Evolutionary conservation across 2,888 invertebrate genomes (phyloP).

Genomic region (Atherix ibis): DNA sequence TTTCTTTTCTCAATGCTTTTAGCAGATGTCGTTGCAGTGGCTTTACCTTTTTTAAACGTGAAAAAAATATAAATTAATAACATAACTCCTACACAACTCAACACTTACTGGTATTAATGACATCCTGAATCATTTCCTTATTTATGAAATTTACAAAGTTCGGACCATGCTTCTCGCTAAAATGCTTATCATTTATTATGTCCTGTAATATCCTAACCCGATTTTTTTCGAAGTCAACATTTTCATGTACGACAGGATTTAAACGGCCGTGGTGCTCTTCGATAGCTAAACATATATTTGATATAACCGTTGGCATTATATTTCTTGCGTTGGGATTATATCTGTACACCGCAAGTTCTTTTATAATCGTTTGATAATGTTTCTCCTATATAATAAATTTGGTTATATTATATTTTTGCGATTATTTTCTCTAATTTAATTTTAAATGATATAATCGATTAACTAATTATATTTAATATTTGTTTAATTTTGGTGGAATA

Average conservation of each 20-base stretch:
- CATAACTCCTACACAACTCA: too few relatives aligned
- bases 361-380: slow-evolving; percentile 39
- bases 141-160: slow-evolving; percentile 38
- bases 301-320: slow-evolving; percentile 34
- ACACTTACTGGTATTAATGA: too few relatives aligned
- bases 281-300: slow-evolving; percentile 46
- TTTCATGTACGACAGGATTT: slow-evolving; percentile 47
- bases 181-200: slow-evolving; percentile 51
- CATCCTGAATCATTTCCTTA: slow-evolving; percentile 25
- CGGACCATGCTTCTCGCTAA: slow-evolving; percentile 39
- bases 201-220: slow-evolving; percentile 44
- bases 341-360: slow-evolving; percentile 43
- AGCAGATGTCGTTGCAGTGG: too few relatives aligned
- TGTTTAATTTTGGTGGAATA: too few relatives aligned
- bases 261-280: slow-evolving; percentile 59
- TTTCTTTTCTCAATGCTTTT: too few relatives aligned
- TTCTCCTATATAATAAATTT: slow-evolving; percentile 20
- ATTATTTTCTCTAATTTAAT: slow-evolving; percentile 3
- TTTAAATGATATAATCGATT: too few relatives aligned
- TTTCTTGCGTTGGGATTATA: slow-evolving; percentile 41
- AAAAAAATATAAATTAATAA: too few relatives aligned
- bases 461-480: too few relatives aligned
- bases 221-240: slow-evolving; percentile 50
- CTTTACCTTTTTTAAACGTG: too few relatives aligned
- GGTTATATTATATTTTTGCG: not conserved